phyloP scores from a whole-genome alignment of 2,113 vertebrate species.

The Cariama cristata region DNA sequence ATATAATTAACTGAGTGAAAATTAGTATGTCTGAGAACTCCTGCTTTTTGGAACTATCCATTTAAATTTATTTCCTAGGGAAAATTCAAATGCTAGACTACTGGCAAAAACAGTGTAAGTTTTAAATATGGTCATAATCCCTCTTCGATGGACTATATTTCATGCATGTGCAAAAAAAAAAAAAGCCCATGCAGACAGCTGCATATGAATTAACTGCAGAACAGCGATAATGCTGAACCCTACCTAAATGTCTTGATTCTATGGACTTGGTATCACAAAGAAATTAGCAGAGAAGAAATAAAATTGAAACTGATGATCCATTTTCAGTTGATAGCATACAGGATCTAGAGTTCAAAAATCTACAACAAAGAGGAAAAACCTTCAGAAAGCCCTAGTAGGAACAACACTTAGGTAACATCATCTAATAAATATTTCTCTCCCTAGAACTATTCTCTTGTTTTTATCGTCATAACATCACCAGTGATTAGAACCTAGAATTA shows the following conservation, averaged over 20 bases:
- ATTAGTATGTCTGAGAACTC: background rate
- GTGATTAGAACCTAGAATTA: background rate
- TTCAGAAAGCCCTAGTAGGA: background rate
- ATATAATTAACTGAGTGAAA: background rate
- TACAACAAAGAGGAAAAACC: background rate
- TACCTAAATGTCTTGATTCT: background rate
- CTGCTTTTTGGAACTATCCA: background rate
- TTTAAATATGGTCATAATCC: background rate
- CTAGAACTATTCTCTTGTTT: background rate
- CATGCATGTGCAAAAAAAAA: background rate
- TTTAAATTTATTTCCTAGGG: background rate
- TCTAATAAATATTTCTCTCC: background rate
- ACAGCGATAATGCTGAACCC: background rate
- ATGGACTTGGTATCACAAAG: background rate
- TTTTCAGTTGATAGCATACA: background rate
- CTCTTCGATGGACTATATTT: background rate
- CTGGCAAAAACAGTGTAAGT: background rate
- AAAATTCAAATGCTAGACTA: background rate
- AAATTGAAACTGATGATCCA: background rate
- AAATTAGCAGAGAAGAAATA: background rate
- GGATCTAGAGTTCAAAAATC: background rate
- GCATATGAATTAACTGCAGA: background rate
- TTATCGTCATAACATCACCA: background rate
- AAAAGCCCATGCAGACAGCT: background rate
- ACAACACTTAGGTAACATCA: background rate